Conservation (phyloP, 2,888 invertebrate genomes). For the Papilio gigon region DNA sequence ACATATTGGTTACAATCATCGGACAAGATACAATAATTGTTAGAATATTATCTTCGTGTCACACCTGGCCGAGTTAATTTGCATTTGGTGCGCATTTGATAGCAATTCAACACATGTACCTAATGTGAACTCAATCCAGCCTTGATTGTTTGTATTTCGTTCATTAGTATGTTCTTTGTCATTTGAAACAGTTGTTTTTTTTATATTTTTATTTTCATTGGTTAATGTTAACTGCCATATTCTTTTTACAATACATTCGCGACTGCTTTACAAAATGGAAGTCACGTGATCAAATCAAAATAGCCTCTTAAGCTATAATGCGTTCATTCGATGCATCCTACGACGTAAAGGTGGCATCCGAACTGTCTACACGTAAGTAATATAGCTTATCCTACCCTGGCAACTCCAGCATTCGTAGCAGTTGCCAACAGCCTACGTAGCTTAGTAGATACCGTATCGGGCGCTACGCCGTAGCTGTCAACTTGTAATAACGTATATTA, state of each 20-base stretch:
- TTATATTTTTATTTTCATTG: background rate
- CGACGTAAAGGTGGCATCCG: conserved; percentile 11
- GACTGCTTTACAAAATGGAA: background rate
- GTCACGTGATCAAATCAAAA: background rate
- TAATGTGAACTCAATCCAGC: conserved; percentile 18
- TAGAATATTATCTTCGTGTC: conserved; percentile 62
- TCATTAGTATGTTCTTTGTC: background rate
- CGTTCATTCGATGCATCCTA: background rate
- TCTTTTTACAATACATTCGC: background rate
- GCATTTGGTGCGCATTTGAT: conserved; percentile 64
- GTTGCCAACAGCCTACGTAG: conserved; percentile 74
- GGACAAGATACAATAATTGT: conserved; percentile 52
- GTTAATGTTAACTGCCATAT: background rate
- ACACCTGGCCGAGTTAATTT: conserved; percentile 72
- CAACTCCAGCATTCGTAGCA: conserved; percentile 72
- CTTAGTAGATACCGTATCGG: conserved; percentile 65
- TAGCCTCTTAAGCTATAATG: background rate
- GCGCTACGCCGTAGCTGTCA: conserved; percentile 66
- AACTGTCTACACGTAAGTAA: conserved; percentile 28
- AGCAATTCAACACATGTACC: conserved; percentile 56
- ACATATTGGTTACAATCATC: conserved; percentile 45
- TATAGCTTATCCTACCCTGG: conserved; percentile 63
- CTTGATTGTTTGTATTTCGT: background rate
- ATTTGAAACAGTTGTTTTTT: conserved; percentile 38
- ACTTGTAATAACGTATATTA: conserved; percentile 33